Evolutionary conservation across 2,113 vertebrate genomes (phyloP).

Genomic region (Oplegnathus fasciatus): DNA sequence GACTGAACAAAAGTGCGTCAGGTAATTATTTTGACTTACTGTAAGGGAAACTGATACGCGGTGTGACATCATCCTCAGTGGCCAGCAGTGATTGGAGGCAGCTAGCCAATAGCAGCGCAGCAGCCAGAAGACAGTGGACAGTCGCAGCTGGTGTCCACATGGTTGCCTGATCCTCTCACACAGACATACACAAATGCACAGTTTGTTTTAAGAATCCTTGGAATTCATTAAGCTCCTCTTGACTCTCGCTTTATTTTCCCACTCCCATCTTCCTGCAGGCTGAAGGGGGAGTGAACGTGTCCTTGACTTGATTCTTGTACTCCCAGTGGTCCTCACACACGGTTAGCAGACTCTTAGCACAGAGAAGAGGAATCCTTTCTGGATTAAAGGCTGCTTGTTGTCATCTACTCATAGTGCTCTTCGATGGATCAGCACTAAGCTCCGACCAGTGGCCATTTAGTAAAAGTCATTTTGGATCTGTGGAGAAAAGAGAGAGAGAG

Average conservation of each 20-base stretch:
- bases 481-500: slow-evolving; percentile 64
- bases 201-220: slow-evolving; percentile 68
- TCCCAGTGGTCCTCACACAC: slow-evolving; percentile 69
- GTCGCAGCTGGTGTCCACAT: slow-evolving; percentile 71
- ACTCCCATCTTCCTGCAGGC: slow-evolving; percentile 68
- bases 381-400: slow-evolving; percentile 67
- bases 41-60: slow-evolving; percentile 82
- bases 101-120: slow-evolving; percentile 66
- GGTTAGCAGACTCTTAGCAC: slow-evolving; percentile 65
- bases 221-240: slow-evolving; percentile 69
- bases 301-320: slow-evolving; percentile 73
- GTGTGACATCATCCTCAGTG: slow-evolving; percentile 79
- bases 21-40: slow-evolving; percentile 73
- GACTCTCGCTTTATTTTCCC: slow-evolving; percentile 65
- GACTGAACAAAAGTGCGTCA: neutral
- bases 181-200: slow-evolving; percentile 37
- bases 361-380: slow-evolving; percentile 66
- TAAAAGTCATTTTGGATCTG: slow-evolving; percentile 67
- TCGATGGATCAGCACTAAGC: slow-evolving; percentile 46
- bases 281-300: slow-evolving; percentile 52
- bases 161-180: slow-evolving; percentile 59
- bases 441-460: slow-evolving; percentile 56
- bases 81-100: slow-evolving; percentile 58
- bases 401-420: slow-evolving; percentile 59
- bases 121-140: slow-evolving; percentile 58